Evolutionary conservation across 2,888 invertebrate genomes (phyloP).

Genomic region (Parelbella ahira): DNA sequence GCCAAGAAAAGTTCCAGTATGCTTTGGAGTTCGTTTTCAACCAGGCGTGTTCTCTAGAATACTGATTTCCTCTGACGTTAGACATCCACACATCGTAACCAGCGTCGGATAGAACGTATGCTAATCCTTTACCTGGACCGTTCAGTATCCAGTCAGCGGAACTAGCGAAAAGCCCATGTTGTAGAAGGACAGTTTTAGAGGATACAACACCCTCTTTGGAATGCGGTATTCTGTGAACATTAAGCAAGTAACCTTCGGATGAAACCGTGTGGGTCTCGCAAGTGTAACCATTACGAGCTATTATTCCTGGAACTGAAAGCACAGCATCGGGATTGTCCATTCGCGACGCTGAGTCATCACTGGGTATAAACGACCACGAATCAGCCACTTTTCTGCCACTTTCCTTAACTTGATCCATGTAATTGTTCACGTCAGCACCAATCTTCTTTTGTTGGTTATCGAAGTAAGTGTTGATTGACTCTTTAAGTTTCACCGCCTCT

Average conservation of each 20-base stretch:
- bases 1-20: constrained; percentile 90
- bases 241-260: constrained; percentile 91
- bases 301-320: constrained; percentile 59
- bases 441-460: constrained; percentile 52
- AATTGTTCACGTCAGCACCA: constrained; percentile 46
- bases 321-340: constrained; percentile 53
- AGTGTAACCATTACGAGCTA: constrained; percentile 81
- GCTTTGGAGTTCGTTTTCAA: constrained; percentile 76
- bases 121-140: constrained; percentile 83
- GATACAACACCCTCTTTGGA: constrained; percentile 50
- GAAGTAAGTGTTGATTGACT: constrained; percentile 49
- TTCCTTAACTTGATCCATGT: constrained; percentile 48
- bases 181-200: constrained; percentile 81
- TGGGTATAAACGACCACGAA: constrained; percentile 46
- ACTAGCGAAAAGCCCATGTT: constrained; percentile 90
- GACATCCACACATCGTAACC: constrained; percentile 92
- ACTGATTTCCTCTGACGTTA: constrained; percentile 90
- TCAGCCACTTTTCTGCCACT: constrained; percentile 46
- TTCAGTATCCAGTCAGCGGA: constrained; percentile 90
- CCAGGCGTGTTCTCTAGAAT: constrained; percentile 83
- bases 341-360: constrained; percentile 38
- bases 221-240: constrained; percentile 88
- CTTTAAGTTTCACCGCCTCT: constrained; percentile 43
- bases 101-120: constrained; percentile 83
- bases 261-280: constrained; percentile 85